Evolutionary conservation across 1,140 invertebrate genomes (phyloP).

Genomic region (Cyclargus thomasi): DNA sequence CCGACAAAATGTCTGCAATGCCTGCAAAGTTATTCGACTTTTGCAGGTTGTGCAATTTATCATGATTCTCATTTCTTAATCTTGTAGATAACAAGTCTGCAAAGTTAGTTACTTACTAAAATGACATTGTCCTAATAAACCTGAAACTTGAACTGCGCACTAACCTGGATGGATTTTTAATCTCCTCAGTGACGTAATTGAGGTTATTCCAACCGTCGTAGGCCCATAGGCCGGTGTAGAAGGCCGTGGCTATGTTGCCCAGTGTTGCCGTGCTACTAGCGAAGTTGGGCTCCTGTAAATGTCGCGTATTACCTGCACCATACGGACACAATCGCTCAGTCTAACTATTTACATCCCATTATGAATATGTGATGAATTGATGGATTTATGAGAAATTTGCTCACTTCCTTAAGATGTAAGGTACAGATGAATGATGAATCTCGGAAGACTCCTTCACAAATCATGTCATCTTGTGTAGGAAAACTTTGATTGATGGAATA

Average conservation of each 20-base stretch:
- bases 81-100: no score
- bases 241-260: conserved; percentile 94
- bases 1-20: no score
- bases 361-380: conserved; percentile 33
- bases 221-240: conserved; percentile 98
- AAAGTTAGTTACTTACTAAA: no score
- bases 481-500: no score
- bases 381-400: neutral
- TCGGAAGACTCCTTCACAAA: no score
- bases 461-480: no score
- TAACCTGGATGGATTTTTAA: conserved; percentile 97
- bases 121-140: no score
- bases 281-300: conserved; percentile 90
- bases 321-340: conserved; percentile 70
- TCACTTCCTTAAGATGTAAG: no score
- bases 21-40: no score
- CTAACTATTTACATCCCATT: conserved; percentile 53
- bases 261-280: conserved; percentile 84
- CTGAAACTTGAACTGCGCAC: conserved; percentile 31
- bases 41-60: no score
- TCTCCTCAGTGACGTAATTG: conserved; percentile 99
- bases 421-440: no score
- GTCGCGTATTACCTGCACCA: conserved; percentile 87
- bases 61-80: no score
- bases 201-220: conserved; percentile 99